These are phyloP conservation scores for Pseudopleuronectes americanus DNA, from an alignment of 2,797 vertebrate species.

Conservation along the genomic window DNA sequence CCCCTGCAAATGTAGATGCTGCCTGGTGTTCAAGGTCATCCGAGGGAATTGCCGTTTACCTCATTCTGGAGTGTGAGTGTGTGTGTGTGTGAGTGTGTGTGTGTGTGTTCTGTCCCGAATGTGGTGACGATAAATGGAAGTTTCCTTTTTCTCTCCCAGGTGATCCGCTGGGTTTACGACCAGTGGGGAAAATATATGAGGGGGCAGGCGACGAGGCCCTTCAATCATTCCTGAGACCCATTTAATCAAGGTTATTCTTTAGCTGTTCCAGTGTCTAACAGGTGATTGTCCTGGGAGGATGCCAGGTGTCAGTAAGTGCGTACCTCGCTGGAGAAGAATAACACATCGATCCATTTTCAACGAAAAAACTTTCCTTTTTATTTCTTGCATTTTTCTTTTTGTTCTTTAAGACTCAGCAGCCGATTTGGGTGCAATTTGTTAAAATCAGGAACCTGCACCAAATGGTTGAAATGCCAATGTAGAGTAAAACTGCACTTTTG, in stretches of 20 bases:
- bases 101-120: constrained; percentile 16
- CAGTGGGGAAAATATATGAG: neutral
- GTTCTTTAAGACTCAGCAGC: neutral
- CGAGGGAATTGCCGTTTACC: constrained; percentile 1
- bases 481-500: neutral
- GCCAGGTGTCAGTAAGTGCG: neutral
- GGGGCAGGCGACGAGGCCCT: neutral
- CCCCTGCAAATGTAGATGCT: constrained; percentile 66
- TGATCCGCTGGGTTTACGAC: constrained; percentile 9
- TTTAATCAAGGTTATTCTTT: constrained; percentile 7
- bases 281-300: neutral
- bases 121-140: neutral
- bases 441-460: neutral
- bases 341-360: neutral
- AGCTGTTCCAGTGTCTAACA: neutral
- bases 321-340: neutral
- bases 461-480: neutral
- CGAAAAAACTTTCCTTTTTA: neutral
- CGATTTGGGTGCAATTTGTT: no score
- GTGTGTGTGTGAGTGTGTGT: no score
- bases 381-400: neutral
- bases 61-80: no score
- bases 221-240: neutral
- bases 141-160: constrained; percentile 17
- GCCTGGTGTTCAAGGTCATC: constrained; percentile 55